These are phyloP conservation scores for Urocitellus parryii DNA, from an alignment of 2,113 vertebrate genomes.

Conservation along the genomic window DNA sequence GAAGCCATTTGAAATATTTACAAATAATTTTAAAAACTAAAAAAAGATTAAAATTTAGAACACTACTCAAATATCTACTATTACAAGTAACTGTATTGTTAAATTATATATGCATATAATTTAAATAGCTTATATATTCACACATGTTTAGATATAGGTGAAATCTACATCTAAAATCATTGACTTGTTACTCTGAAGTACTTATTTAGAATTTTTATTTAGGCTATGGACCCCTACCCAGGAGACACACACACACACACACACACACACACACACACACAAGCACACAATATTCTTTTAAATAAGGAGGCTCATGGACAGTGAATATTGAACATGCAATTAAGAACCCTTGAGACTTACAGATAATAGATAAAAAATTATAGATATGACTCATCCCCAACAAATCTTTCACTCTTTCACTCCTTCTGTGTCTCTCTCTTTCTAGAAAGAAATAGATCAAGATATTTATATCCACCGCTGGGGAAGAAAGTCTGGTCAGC, in stretches of 20 bases:
- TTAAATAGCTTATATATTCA: background rate
- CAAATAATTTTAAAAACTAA: background rate
- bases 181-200: background rate
- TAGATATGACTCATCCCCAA: background rate
- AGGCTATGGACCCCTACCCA: background rate
- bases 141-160: background rate
- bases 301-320: background rate
- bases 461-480: background rate
- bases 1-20: background rate
- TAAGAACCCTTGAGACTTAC: background rate
- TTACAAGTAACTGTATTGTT: background rate
- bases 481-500: too few relatives aligned
- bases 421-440: too few relatives aligned
- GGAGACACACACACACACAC: background rate
- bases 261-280: background rate
- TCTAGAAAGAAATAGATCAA: background rate
- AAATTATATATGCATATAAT: background rate
- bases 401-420: background rate
- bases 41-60: slow-evolving; percentile 4
- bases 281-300: background rate
- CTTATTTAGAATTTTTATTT: background rate
- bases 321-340: background rate
- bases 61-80: background rate
- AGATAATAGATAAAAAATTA: background rate
- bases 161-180: background rate